Evolutionary conservation across 2,113 vertebrate species (phyloP).

Genomic region (Trematocara unimaculatum): DNA sequence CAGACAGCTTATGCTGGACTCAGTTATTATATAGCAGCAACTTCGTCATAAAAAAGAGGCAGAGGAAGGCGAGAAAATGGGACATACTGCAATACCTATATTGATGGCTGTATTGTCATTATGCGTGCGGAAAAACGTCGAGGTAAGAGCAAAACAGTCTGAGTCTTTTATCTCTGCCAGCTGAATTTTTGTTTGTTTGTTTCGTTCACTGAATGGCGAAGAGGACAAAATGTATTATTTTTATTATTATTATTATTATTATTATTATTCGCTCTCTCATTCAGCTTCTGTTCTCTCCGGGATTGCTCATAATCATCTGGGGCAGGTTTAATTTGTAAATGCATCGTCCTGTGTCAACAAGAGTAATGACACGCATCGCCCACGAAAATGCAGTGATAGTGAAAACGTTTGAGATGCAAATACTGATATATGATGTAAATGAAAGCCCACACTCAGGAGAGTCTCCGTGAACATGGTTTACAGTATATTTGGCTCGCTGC

Average conservation of each 20-base stretch:
- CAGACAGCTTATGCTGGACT: conserved; percentile 34
- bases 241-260: not conserved
- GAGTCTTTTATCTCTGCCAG: not conserved
- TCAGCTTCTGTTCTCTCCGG: not conserved
- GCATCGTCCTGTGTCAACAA: conserved; percentile 22
- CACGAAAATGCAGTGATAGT: not conserved
- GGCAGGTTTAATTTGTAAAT: conserved; percentile 51
- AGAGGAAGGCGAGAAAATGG: conserved; percentile 63
- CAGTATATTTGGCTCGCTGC: conserved; percentile 23
- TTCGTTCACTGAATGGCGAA: not conserved
- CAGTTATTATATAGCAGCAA: conserved; percentile 19
- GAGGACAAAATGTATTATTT: not conserved
- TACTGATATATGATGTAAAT: not conserved
- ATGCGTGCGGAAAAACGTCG: conserved; percentile 56
- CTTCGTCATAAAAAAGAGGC: conserved; percentile 10
- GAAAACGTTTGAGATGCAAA: not conserved
- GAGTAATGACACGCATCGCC: conserved; percentile 20
- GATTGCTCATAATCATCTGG: conserved; percentile 13
- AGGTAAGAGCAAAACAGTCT: conserved; percentile 57
- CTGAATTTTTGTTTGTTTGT: not conserved
- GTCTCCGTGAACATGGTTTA: not conserved
- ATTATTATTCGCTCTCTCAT: not conserved
- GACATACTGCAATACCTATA: conserved; percentile 60
- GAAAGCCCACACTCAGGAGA: not conserved
- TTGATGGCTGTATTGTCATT: conserved; percentile 65